Base-by-base conservation (phyloP, 2,113 vertebrate species). In the Nicator chloris region DNA sequence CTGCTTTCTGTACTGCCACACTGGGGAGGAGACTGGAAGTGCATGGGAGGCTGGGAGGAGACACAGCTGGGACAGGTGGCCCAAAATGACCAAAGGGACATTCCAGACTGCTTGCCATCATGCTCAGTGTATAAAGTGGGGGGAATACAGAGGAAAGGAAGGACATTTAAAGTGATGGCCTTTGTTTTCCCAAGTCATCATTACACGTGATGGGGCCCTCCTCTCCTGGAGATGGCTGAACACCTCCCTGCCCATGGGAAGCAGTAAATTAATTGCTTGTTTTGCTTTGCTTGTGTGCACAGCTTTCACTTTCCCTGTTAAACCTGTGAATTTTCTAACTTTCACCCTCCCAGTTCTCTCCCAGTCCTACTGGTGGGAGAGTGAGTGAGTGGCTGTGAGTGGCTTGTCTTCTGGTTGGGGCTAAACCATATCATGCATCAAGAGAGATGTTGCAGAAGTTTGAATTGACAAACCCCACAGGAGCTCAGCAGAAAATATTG, bases 1-100 rank as follows among this genome's bases (percentile, higher is more conserved):
- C 42, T 64, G 40, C 31, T 56, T 35, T 64, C 2, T 0, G 0
- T 35, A 0, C 40, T 64, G 30, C 20, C 20, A 31, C 17, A 2
- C 11, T 12, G 49, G 40, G 30, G 17, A 80, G 49, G 30, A 31
- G 11, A 11, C 3, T 11, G 24, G n/a, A 14, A 24, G 24, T n/a
- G 16, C n/a, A 30, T 21, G 75, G 40, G n/a, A n/a, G 30, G 23
- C 2, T 53, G 39, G 14, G 18, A 57, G 51, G 37, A 26, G 18
- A 15, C 10, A 3, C 10, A 27, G 9, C 14, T 18, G 12, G 37
- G 27, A 15, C 44, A 23, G 31, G 14, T 31, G 22, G 49, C 17
- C 22, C 33, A 37, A 60, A 60, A 5, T 60, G 27, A 69, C 63
- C 45, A 51, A 1, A 53, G 54, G 39, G 18, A 13, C 26, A 28